Base-by-base conservation (phyloP, 2,797 vertebrate genomes). In the Molossus molossus region DNA sequence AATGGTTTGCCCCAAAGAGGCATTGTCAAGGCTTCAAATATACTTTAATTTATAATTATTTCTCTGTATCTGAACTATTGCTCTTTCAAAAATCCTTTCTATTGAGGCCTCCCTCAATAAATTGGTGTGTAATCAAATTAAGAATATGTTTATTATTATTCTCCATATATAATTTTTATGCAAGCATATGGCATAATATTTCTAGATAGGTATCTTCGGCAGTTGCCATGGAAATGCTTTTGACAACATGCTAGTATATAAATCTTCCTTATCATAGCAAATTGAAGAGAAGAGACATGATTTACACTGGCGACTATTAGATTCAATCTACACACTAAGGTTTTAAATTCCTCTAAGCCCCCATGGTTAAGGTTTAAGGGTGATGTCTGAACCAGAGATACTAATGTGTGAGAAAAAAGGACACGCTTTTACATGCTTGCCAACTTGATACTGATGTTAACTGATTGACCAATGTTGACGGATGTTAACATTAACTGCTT, bases 1-100 rank as follows among this genome's bases (percentile, higher is more conserved):
- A 96, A 98, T 91, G 96, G 72, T 92, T 96, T 93, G 17, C 45
- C 37, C 89, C 25, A 62, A 83, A 83, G 48, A 88, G 48, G 6
- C 48, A 89, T 62, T 90, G 13, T 70, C 50, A 95, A 88, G 25
- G 9, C 25, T 86, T 87, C 45, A 65, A 89, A 33, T 27, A 27
- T 45, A 53, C 14, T n/a, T 77, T 73, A 81, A 67, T 64, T 81
- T 62, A 92, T 76, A 79, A 94, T 91, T 86, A 87, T 94, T 60
- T 88, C 12, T 91, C 45, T 94, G 33, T 91, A 25, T 14, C 40
- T 91, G 18, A 88, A 69, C 79, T 90, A 90, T 85, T 94, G 18
- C 5, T 94, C 45, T 85, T 84, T 82, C 67, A 45, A 90, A 25
- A 48, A 13, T 69, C 40, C 14, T 57, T 82, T 67, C 50, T 55